Evolutionary conservation across 1,140 invertebrate species (phyloP).

Genomic region (Drosophila sucinea): DNA sequence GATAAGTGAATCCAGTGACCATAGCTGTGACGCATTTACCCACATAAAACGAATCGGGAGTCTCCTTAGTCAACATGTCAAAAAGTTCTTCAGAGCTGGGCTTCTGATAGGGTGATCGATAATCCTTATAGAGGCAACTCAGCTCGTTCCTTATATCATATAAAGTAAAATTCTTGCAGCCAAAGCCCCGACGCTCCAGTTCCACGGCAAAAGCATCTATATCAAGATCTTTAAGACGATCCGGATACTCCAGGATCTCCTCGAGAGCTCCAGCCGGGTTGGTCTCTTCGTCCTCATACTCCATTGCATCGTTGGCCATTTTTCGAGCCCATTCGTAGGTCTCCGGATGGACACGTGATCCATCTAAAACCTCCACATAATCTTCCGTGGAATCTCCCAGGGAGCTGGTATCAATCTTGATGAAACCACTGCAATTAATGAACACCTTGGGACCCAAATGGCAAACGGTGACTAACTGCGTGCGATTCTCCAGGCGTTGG

Average conservation of each 20-base stretch:
- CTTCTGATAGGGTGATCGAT: conserved; percentile 91
- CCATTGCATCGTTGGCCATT: conserved; percentile 99
- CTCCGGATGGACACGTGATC: conserved; percentile 99
- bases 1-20: conserved; percentile 91
- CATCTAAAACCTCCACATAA: conserved; percentile 98
- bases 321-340: conserved; percentile 99
- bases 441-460: conserved; percentile 99
- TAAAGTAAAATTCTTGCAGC: conserved; percentile 98
- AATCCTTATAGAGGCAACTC: conserved; percentile 97
- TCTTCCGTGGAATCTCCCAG: conserved; percentile 96
- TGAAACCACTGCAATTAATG: conserved; percentile 99
- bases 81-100: conserved; percentile 95
- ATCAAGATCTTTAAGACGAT: conserved; percentile 97
- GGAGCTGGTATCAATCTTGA: conserved; percentile 98
- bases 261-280: conserved; percentile 98
- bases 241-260: conserved; percentile 98
- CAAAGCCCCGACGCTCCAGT: conserved; percentile 96
- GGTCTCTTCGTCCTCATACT: conserved; percentile 97
- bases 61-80: conserved; percentile 98
- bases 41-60: conserved; percentile 96
- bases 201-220: conserved; percentile 99
- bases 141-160: conserved; percentile 99
- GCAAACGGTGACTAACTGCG: conserved; percentile 96
- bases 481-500: conserved; percentile 96
- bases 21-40: conserved; percentile 93